Percentiles rank a stretch among this genome's conserved stretches.
Evolutionary conservation across 2,888 invertebrate species (phyloP).

Genomic region (Lasiommata megera): DNA sequence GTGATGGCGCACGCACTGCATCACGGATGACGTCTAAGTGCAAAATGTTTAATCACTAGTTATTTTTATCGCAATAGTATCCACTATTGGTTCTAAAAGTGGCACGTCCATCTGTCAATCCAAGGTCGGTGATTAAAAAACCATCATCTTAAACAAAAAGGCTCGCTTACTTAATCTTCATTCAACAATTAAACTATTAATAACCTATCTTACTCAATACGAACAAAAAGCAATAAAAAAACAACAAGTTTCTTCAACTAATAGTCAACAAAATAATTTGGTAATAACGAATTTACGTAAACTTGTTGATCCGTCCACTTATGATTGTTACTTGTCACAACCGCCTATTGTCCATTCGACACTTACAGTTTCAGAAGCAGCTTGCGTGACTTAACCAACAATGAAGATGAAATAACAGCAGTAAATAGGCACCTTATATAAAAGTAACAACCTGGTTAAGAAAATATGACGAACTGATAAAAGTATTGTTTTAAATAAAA

Average conservation of each 20-base stretch:
- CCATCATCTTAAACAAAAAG: neutral
- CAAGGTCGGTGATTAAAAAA: neutral
- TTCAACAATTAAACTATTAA: neutral
- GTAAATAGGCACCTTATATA: neutral
- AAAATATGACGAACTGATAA: neutral
- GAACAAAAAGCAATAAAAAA: neutral
- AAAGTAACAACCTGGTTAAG: neutral
- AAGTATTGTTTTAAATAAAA: too few relatives aligned
- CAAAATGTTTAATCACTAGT: too few relatives aligned
- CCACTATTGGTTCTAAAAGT: too few relatives aligned
- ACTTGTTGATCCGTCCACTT: conserved; percentile 16
- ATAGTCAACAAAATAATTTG: conserved; percentile 10
- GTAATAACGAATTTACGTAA: conserved; percentile 20
- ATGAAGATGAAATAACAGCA: neutral
- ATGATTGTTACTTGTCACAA: conserved; percentile 18
- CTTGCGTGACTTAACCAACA: neutral
- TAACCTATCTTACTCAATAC: neutral
- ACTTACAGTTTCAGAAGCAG: neutral
- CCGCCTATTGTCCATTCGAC: conserved; percentile 16
- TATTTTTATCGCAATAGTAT: too few relatives aligned
- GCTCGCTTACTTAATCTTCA: neutral
- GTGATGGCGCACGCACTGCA: too few relatives aligned
- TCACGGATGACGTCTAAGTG: too few relatives aligned
- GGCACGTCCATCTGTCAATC: neutral
- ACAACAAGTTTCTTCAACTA: neutral